Base-by-base conservation (phyloP, 2,888 invertebrate species). In the Halictus ligatus region DNA sequence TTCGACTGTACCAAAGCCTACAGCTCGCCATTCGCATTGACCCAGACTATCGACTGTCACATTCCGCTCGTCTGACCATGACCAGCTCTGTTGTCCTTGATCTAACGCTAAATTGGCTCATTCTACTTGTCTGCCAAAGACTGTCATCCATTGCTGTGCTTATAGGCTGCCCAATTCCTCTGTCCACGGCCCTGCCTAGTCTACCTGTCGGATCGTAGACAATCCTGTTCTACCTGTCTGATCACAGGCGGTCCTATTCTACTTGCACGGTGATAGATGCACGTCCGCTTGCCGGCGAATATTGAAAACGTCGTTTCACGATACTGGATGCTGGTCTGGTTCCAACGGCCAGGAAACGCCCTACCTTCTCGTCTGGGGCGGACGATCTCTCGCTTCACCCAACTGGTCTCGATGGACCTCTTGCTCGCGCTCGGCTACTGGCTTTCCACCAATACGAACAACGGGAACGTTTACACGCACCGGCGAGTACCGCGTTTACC, bases 281-380 rank as follows among this genome's bases (percentile, higher is more conserved):
- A 2, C 64, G 64, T 64, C 2, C 64, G 64, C 29, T 29, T 1
- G 2, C 64, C 64, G 15, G 64, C 64, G 89, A 92, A 92, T 92
- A 92, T 92, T 87, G 91, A 89, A 90, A 91, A 89, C 86, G 86
- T 92, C 91, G 88, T 89, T 92, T 92, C 89, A 88, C 87, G 89
- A 90, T 83, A 82, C 84, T 75, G 85, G 73, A 76, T 78, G 84
- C 89, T 92, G 90, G 90, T 88, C 78, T 75, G 77, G 83, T 86
- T 90, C 88, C 89, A 86, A 84, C 64, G 72, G 69, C 58, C 75
- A 79, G 71, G 75, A 81, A 86, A 80, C 15, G 54, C 72, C 46
- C 75, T 50, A 48, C 72, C 75, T 75, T 77, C 74, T 71, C 73
- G 18, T 46, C 64, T 40, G 2, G 35, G 35, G 69, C 60, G 12